Evolutionary conservation across 2,888 invertebrate genomes (phyloP).

Genomic region (Acanthoscelides obtectus): DNA sequence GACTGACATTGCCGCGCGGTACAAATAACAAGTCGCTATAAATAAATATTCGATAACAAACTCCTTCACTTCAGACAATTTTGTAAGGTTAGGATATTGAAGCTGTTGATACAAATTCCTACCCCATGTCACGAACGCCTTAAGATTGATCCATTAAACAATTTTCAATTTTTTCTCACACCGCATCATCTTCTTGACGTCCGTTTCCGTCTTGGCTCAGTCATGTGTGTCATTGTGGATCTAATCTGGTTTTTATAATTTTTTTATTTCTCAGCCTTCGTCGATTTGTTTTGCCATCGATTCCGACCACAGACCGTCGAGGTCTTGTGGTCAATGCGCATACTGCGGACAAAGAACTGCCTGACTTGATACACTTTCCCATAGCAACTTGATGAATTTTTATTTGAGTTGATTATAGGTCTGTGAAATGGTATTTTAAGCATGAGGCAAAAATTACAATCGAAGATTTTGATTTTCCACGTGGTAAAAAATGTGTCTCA

Average conservation of each 20-base stretch:
- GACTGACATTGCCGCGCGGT: no score
- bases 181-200: background rate
- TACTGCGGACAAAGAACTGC: background rate
- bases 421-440: background rate
- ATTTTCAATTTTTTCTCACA: background rate
- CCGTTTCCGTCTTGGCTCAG: background rate
- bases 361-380: background rate
- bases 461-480: no score
- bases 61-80: no score
- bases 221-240: background rate
- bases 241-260: background rate
- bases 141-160: background rate
- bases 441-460: background rate
- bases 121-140: background rate
- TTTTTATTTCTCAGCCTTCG: background rate
- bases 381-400: background rate
- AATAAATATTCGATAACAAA: no score
- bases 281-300: background rate
- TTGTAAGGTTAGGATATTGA: no score
- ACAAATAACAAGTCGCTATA: no score
- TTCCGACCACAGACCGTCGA: background rate
- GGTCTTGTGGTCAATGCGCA: background rate
- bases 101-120: no score
- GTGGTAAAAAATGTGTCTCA: no score
- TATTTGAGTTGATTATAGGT: background rate